A percentile compares a stretch with the other conserved stretches of the same genome.
Conservation (phyloP, 35 echinoderm and acorn worm species). For the Apostichopus californicus region DNA sequence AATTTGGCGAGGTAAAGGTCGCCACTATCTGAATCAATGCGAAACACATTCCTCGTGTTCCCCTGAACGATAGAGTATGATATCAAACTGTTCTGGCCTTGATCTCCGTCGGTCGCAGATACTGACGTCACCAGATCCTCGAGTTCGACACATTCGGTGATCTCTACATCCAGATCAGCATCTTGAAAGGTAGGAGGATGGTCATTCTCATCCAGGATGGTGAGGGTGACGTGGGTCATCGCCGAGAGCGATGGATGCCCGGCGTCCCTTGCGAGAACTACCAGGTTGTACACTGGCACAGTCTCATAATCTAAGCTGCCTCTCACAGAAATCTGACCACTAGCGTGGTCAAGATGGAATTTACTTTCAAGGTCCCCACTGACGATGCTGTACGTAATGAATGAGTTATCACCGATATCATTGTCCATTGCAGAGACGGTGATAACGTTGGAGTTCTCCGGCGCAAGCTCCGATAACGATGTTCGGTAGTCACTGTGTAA, state of each 20-base stretch:
- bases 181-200: constrained; percentile 73
- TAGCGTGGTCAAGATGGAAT: constrained; percentile 72
- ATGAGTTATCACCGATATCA: constrained; percentile 82
- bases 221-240: constrained; percentile 59
- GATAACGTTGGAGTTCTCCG: constrained; percentile 70
- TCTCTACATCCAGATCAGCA: constrained; percentile 58
- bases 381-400: constrained; percentile 87
- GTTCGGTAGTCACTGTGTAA: constrained; percentile 59
- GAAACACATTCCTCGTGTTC: constrained; percentile 69
- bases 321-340: constrained; percentile 78
- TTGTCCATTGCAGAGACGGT: constrained; percentile 70
- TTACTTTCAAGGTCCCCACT: constrained; percentile 72
- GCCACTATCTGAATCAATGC: constrained; percentile 75
- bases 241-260: constrained; percentile 59
- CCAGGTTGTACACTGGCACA: constrained; percentile 55
- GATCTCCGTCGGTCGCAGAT: constrained; percentile 79
- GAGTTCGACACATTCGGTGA: constrained; percentile 81
- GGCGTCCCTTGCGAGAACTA: constrained; percentile 76
- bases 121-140: constrained; percentile 76
- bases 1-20: constrained; percentile 70
- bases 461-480: constrained; percentile 80
- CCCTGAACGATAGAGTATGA: constrained; percentile 79
- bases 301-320: constrained; percentile 75
- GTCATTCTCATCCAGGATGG: constrained; percentile 96
- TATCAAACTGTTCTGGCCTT: constrained; percentile 76